These are phyloP conservation scores for Fulica atra DNA, from an alignment of 2,113 vertebrate genomes.

Conservation along the genomic window DNA sequence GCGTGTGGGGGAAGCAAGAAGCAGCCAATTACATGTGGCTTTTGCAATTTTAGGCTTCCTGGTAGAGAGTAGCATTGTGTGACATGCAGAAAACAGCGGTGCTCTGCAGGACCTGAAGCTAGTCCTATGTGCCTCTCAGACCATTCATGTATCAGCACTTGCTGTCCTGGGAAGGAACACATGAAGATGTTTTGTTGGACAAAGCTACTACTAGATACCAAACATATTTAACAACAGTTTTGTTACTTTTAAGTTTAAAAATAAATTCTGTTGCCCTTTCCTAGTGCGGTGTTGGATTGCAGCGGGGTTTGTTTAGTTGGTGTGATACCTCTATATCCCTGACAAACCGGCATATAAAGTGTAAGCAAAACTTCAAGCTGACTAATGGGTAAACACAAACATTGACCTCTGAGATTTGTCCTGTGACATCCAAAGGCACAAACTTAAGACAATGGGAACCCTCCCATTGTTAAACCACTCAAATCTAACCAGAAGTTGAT, in stretches of 20 bases:
- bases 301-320: background rate
- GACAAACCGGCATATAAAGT: background rate
- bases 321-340: background rate
- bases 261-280: background rate
- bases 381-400: background rate
- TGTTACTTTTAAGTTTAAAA: background rate
- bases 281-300: background rate
- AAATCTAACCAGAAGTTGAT: background rate
- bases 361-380: background rate
- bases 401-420: background rate
- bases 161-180: background rate
- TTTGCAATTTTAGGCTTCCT: background rate
- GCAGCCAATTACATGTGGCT: background rate
- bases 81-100: background rate
- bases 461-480: background rate
- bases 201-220: background rate
- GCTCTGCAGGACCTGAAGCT: background rate
- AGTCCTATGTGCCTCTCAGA: fast-evolving
- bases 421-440: background rate
- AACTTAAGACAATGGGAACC: background rate
- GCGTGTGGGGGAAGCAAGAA: background rate
- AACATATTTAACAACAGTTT: background rate
- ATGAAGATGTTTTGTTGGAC: background rate
- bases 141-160: too few relatives aligned
- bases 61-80: background rate